Percentiles rank a stretch among this genome's conserved stretches.
Conservation (phyloP, 2,113 vertebrate species). For the Serinus canaria region DNA sequence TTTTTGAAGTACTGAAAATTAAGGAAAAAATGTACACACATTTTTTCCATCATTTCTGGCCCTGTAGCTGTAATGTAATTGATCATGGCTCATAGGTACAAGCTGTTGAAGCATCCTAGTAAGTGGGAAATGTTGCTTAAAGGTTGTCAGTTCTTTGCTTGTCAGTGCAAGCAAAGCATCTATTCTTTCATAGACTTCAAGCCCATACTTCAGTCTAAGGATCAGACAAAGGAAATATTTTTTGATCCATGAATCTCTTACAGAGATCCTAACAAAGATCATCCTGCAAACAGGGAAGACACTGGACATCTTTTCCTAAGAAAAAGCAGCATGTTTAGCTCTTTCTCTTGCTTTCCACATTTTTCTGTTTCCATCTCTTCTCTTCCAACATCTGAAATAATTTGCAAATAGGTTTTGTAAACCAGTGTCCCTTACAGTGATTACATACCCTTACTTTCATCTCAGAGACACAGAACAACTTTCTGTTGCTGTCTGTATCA, state of each 20-base stretch:
- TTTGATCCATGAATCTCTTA: background rate
- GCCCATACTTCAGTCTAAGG: background rate
- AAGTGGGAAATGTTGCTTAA: background rate
- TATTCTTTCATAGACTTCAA: background rate
- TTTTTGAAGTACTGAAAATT: background rate
- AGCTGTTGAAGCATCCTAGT: background rate
- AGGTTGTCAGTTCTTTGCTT: background rate
- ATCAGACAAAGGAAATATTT: background rate
- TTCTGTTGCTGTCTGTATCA: background rate
- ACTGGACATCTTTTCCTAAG: background rate
- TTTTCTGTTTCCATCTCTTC: background rate
- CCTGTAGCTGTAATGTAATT: background rate
- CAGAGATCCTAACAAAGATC: background rate
- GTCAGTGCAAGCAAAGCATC: background rate
- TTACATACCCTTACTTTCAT: background rate
- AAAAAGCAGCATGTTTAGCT: background rate
- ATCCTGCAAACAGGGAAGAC: background rate
- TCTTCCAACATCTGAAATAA: background rate
- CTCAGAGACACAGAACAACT: background rate
- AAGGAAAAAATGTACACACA: background rate
- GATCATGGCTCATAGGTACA: background rate
- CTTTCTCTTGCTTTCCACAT: background rate
- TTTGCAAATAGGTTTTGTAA: background rate
- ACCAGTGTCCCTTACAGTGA: background rate
- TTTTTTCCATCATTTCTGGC: background rate